These are phyloP conservation scores for Littorina saxatilis DNA, from an alignment of 1,140 invertebrate species.

Conservation along the genomic window DNA sequence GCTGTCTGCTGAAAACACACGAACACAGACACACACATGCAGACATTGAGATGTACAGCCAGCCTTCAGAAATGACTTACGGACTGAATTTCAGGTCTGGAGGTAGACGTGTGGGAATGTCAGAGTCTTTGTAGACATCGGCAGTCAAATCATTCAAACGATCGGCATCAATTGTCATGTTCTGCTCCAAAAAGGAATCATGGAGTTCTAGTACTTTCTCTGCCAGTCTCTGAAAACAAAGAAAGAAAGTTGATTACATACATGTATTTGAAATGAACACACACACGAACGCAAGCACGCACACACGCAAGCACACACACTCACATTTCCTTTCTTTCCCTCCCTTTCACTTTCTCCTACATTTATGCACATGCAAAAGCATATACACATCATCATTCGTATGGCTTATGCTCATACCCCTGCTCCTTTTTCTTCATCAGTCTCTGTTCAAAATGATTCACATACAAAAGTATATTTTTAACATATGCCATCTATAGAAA, in stretches of 20 bases:
- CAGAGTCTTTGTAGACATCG: constrained; percentile 74
- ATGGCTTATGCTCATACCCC: no score
- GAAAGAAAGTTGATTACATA: constrained; percentile 8
- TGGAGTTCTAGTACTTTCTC: constrained; percentile 70
- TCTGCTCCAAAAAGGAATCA: constrained; percentile 66
- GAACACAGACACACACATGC: background rate
- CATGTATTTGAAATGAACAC: no score
- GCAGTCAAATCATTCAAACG: constrained; percentile 63
- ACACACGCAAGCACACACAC: no score
- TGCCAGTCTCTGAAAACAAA: constrained; percentile 71
- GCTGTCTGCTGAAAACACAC: no score
- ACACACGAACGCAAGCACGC: no score
- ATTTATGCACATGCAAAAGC: no score
- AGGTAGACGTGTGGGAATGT: constrained; percentile 74
- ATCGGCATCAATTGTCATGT: constrained; percentile 51
- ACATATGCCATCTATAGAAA: no score
- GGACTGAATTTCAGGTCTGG: constrained; percentile 71
- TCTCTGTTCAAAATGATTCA: background rate
- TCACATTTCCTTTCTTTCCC: no score
- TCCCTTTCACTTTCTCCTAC: no score
- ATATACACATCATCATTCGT: no score
- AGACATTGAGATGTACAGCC: background rate
- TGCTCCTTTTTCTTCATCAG: no score
- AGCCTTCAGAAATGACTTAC: constrained; percentile 70
- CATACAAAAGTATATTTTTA: constrained; percentile 29